Evolutionary conservation across 2,888 invertebrate species (phyloP).

Genomic region (Erebia ligea): DNA sequence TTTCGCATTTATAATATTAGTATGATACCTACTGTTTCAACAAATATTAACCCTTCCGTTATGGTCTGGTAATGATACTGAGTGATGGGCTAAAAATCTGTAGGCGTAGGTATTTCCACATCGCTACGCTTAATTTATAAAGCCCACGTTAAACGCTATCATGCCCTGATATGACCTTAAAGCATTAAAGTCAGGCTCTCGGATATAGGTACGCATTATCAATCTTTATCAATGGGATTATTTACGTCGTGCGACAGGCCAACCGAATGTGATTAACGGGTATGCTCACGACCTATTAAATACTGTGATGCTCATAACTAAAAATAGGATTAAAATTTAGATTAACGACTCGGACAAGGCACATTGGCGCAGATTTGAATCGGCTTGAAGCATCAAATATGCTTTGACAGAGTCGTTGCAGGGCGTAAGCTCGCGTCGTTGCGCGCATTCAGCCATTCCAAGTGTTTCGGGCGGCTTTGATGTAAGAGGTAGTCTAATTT

Average conservation of each 20-base stretch:
- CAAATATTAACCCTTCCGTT: no score
- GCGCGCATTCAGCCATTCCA: no score
- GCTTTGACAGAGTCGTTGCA: no score
- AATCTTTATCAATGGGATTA: slow-evolving; percentile 52
- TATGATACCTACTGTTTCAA: no score
- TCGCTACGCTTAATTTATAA: background rate
- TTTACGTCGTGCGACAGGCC: slow-evolving; percentile 48
- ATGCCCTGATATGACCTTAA: slow-evolving; percentile 7
- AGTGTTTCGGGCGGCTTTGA: no score
- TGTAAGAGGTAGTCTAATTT: no score
- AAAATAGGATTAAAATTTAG: slow-evolving; percentile 7
- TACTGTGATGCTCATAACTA: slow-evolving; percentile 1
- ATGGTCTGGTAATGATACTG: background rate
- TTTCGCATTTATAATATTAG: no score
- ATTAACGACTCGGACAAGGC: background rate
- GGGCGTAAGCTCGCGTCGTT: no score
- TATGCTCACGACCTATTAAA: slow-evolving; percentile 42
- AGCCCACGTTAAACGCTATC: background rate
- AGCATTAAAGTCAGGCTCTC: slow-evolving; percentile 16
- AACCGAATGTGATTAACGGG: slow-evolving; percentile 57
- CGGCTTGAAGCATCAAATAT: no score
- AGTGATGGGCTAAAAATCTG: background rate
- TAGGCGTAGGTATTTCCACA: background rate
- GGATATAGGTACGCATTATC: slow-evolving; percentile 2
- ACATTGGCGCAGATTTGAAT: no score